Evolutionary conservation across 92 coral and sea anemone species (phyloP).

Genomic region (Porites rus): DNA sequence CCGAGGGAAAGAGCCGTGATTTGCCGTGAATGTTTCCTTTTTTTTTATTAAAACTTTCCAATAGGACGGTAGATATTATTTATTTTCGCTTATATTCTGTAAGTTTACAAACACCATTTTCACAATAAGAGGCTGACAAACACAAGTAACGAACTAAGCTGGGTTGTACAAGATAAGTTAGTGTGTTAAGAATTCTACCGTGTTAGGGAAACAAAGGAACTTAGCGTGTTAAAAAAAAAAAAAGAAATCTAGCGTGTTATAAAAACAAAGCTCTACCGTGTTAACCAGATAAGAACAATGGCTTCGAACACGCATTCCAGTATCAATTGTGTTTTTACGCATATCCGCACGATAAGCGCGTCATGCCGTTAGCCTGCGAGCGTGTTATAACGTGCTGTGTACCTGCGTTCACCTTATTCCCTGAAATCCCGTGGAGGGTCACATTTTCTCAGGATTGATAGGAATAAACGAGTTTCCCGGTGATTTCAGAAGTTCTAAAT

Average conservation of each 20-base stretch:
- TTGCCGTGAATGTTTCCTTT: neutral
- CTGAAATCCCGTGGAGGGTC: constrained; percentile 16
- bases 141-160: constrained; percentile 14
- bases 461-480: too few relatives aligned
- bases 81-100: neutral
- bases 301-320: constrained; percentile 8
- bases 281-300: neutral
- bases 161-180: constrained; percentile 15
- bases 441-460: neutral
- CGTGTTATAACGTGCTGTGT: constrained; percentile 15
- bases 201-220: constrained; percentile 12
- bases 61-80: constrained; percentile 1
- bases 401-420: constrained; percentile 15
- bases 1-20: neutral
- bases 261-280: neutral
- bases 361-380: constrained; percentile 23
- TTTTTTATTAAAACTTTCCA: neutral
- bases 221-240: constrained; percentile 19
- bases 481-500: too few relatives aligned
- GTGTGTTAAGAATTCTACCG: constrained; percentile 11
- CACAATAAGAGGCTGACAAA: constrained; percentile 17
- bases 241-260: neutral
- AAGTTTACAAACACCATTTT: neutral
- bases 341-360: constrained; percentile 22
- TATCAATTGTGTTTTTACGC: constrained; percentile 17